A percentile compares a stretch with the other conserved stretches of the same genome.
Evolutionary conservation across 2,888 invertebrate species (phyloP).

Genomic region (Galerucella nymphaeae): DNA sequence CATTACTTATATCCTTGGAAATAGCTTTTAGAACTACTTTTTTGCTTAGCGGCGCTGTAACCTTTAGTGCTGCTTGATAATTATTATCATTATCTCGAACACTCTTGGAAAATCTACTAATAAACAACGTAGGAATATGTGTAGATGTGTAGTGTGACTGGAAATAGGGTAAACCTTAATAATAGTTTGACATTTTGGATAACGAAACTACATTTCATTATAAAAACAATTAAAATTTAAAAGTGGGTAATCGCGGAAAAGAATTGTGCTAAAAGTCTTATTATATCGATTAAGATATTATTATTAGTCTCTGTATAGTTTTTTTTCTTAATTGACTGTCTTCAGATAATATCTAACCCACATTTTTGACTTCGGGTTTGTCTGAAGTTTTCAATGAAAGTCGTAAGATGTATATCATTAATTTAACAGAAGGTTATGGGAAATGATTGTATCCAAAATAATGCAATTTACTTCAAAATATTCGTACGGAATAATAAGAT

Average conservation of each 20-base stretch:
- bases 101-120: conserved; percentile 1
- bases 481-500: background rate
- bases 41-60: background rate
- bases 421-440: conserved; percentile 1
- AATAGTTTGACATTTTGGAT: too few relatives aligned
- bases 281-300: too few relatives aligned
- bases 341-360: background rate
- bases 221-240: too few relatives aligned
- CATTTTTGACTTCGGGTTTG: background rate
- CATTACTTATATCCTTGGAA: conserved; percentile 3
- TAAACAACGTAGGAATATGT: background rate
- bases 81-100: conserved; percentile 3
- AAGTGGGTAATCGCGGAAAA: background rate
- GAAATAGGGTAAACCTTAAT: too few relatives aligned
- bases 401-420: background rate
- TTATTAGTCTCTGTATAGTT: background rate
- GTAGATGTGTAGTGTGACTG: background rate
- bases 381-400: background rate
- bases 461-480: background rate
- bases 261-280: background rate
- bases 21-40: background rate
- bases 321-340: background rate
- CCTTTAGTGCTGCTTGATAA: background rate
- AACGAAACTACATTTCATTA: too few relatives aligned
- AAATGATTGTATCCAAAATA: conserved; percentile 2